Evolutionary conservation across 1,140 invertebrate species (phyloP).

Genomic region (Rhopalosiphum padi): DNA sequence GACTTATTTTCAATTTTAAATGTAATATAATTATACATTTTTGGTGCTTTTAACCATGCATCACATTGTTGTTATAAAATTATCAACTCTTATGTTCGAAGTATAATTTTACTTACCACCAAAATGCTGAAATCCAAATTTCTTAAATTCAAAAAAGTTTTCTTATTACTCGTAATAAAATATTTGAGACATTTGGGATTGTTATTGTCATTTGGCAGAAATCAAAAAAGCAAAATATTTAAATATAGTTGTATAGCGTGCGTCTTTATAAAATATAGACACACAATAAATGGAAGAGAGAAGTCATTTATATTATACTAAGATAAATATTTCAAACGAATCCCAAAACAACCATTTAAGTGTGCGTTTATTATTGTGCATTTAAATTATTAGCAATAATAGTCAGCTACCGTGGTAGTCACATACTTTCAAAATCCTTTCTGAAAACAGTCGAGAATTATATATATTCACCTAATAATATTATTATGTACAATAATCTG

Average conservation of each 20-base stretch:
- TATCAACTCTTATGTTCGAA: too few species aligned
- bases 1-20: too few species aligned
- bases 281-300: background rate
- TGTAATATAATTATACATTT: too few species aligned
- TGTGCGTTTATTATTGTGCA: background rate
- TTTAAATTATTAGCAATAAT: conserved; percentile 18
- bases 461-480: background rate
- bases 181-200: too few species aligned
- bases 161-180: too few species aligned
- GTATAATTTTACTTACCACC: too few species aligned
- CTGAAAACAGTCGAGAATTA: background rate
- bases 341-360: background rate
- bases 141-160: too few species aligned
- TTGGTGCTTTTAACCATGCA: too few species aligned
- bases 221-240: background rate
- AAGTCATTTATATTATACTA: background rate
- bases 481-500: background rate
- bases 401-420: background rate
- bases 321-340: background rate
- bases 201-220: background rate
- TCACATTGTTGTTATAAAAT: too few species aligned
- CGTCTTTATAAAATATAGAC: background rate
- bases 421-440: background rate
- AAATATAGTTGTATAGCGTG: background rate
- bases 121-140: too few species aligned